Evolutionary conservation across 2,888 invertebrate species (phyloP).

Genomic region (Lamellibrachia columna): DNA sequence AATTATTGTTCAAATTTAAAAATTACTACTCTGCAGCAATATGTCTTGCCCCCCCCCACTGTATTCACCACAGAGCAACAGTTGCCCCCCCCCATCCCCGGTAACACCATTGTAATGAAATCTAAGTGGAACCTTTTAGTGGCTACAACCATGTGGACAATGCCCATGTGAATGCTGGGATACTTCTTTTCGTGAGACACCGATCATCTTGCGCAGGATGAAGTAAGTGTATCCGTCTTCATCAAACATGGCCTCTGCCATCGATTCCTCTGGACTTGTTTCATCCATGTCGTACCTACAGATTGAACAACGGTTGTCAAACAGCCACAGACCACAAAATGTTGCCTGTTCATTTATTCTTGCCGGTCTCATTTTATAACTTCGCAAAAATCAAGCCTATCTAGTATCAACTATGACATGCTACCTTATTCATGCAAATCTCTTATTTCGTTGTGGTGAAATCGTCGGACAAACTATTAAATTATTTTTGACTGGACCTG

Average conservation of each 20-base stretch:
- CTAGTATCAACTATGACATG: too few species aligned
- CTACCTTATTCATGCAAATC: too few species aligned
- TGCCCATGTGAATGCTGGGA: not conserved
- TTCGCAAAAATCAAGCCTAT: too few species aligned
- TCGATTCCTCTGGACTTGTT: conserved; percentile 73
- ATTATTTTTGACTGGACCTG: too few species aligned
- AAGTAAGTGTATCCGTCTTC: conserved; percentile 71
- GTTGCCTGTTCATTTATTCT: too few species aligned
- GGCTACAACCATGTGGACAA: not conserved
- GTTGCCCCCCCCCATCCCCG: not conserved
- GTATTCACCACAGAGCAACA: not conserved
- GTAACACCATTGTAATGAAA: not conserved
- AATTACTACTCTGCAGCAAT: not conserved
- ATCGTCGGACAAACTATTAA: too few species aligned
- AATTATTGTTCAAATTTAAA: not conserved
- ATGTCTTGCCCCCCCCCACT: not conserved
- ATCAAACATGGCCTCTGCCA: conserved; percentile 49
- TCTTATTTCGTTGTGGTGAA: too few species aligned
- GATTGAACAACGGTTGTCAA: not conserved
- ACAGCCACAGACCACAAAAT: too few species aligned
- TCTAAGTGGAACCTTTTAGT: not conserved
- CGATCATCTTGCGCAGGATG: conserved; percentile 70
- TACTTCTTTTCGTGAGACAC: not conserved
- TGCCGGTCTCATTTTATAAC: too few species aligned
- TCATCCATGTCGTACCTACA: conserved; percentile 74